Evolutionary conservation across 2,797 vertebrate genomes (phyloP), one percentile per base, ranked within the genome.

Genomic region (Capromys pilorides): DNA sequence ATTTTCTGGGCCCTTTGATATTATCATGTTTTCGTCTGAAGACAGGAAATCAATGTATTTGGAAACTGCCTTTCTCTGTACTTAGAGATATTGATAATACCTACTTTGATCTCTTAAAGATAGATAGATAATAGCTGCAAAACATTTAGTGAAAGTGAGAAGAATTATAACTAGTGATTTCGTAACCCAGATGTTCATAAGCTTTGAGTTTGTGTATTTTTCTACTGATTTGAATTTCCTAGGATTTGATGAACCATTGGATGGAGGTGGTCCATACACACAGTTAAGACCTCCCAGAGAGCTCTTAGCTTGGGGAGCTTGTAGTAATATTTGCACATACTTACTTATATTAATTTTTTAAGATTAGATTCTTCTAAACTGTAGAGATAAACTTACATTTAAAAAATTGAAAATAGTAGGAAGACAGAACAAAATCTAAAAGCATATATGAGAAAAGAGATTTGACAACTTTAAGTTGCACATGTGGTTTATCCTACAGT

Each of bases 21-120:
- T 86, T 95, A 69, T 85, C 75, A 62, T 16, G 13, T 69, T 57
- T 86, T 67, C 1, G 39, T 22, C 73, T 94, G 24, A 49, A 59
- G 79, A 90, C 73, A 90, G 87, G 79, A 97, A 95, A 95, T 95
- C 57, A 93, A 94, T 85, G 93, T 94, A 81, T 71, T 94, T 91
- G 77, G 67, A 85, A 81, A 91, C 91, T 93, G 93, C 41, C 66
- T 95, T 93, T 94, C 77, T 88, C 85, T 89, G 28, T n/a, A 80
- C 28, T 79, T 73, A 83, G 87, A 93, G 87, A 95, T 96, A 81
- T 33, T 92, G 6, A 21, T 1, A 2, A 94, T 77, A 95, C n/a
- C 36, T 78, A 39, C 88, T 86, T 49, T 62, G 85, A 91, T 67
- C 41, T 88, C 92, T 14, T 71, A 57, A 67, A 67, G 31, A 89